These are phyloP conservation scores for Synanthedon tipuliformis DNA, from an alignment of 2,888 invertebrate genomes.

Conservation along the genomic window DNA sequence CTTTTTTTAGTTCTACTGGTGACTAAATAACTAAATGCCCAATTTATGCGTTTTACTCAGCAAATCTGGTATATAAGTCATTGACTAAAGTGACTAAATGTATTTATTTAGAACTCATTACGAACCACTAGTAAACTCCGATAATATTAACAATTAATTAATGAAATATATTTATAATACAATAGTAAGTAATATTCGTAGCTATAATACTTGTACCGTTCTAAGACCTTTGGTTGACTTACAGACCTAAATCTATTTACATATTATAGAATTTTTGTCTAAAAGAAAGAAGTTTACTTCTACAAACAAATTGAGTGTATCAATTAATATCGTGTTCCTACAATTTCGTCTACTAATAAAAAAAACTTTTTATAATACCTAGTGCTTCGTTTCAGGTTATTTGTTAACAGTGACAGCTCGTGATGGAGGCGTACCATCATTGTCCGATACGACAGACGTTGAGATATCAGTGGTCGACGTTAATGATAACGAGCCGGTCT, in stretches of 20 bases:
- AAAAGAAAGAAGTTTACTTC: background rate
- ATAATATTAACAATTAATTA: too few relatives aligned
- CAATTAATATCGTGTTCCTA: too few relatives aligned
- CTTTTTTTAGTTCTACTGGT: too few relatives aligned
- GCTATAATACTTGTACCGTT: background rate
- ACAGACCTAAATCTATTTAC: background rate
- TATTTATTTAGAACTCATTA: too few relatives aligned
- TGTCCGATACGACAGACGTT: constrained; percentile 94
- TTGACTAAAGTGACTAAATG: too few relatives aligned
- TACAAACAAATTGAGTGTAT: background rate
- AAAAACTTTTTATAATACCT: too few relatives aligned
- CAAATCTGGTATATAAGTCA: too few relatives aligned
- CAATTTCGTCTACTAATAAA: background rate
- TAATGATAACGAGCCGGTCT: constrained; percentile 93
- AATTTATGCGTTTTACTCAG: too few relatives aligned
- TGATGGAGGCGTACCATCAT: constrained; percentile 91
- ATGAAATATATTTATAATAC: background rate
- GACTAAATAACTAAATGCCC: too few relatives aligned
- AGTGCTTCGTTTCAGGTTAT: constrained; percentile 70
- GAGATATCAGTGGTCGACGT: constrained; percentile 96
- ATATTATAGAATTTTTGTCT: background rate
- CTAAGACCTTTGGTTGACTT: too few relatives aligned
- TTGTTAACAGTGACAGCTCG: constrained; percentile 91
- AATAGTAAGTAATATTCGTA: background rate
- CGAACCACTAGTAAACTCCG: too few relatives aligned